phyloP scores from a whole-genome alignment of 2,113 vertebrate species.

The Illadopsis cleaveri region DNA sequence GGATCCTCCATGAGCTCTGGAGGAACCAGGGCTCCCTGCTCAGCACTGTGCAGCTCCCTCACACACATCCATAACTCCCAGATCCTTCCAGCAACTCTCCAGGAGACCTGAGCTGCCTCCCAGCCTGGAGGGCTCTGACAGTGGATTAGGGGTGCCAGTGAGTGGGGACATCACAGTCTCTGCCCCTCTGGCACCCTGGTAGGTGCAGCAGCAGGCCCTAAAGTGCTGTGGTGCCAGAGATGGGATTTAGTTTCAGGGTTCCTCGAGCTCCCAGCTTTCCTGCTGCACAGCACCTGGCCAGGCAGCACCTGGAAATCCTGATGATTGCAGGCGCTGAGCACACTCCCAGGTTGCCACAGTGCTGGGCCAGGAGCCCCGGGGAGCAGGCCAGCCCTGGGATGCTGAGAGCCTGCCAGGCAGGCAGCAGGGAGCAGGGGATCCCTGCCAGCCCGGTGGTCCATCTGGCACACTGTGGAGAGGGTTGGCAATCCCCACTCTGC shows the following conservation, averaged over 20 bases:
- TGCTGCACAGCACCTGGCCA: accelerated
- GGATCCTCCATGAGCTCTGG: neutral
- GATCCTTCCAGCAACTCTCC: accelerated
- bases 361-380: accelerated
- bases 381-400: neutral
- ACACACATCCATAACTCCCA: accelerated
- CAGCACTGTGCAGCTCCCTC: accelerated
- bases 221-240: neutral
- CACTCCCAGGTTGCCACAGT: neutral
- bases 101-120: neutral
- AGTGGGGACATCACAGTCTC: neutral
- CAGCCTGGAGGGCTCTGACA: neutral
- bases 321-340: neutral
- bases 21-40: neutral
- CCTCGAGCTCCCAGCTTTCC: neutral
- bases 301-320: neutral
- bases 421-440: neutral
- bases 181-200: accelerated
- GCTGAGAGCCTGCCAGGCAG: neutral
- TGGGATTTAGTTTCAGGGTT: neutral
- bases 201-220: neutral
- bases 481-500: neutral
- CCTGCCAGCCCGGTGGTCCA: constrained; percentile 6
- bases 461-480: neutral
- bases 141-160: accelerated